Base-by-base conservation (phyloP, 2,888 invertebrate species). In the Andrena haemorrhoa region DNA sequence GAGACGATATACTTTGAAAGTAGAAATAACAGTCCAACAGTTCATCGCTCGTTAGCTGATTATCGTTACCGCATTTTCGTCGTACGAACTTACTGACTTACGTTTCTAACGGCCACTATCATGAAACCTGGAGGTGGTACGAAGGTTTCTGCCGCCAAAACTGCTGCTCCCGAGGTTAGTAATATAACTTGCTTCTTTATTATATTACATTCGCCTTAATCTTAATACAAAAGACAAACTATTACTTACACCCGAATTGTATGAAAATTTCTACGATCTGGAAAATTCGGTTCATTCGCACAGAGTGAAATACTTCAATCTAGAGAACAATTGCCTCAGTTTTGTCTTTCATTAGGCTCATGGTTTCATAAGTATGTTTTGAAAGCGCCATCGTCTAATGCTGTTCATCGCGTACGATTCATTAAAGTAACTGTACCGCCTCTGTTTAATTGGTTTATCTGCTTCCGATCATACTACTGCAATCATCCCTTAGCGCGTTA, bases 81-180 rank as follows among this genome's bases (percentile, higher is more conserved):
- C 20, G 16, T 26, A 75, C 8, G 35, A 69, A 51, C 49, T 69
- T 26, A 72, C 53, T 72, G 71, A 74, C 68, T 75, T n/a, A 47
- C 49, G 35, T 60, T 47, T 69, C 3, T 80, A 82, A 72, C 65
- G 69, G 60, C 68, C 64, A 53, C 60, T 79, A 83, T 61, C 89
- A 92, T 92, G 92, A 92, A 89, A 89, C 89, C 92, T 51, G 92
- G 90, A 88, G 89, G 90, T 83, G 87, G 89, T 47, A 90, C 90
- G 26, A 91, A 91, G 87, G 87, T 90, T 88, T 87, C 91, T 85
- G 77, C 88, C 83, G 88, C 88, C 85, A 90, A 91, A 91, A 90
- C 86, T 47, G 85, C 68, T 77, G 72, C 75, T 82, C 68, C 89
- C 73, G 92, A 93, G 93, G 93, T 93, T 92, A 93, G 90, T 88